Base-by-base conservation (phyloP, 1,140 invertebrate species). In the Euglossa dilemma region DNA sequence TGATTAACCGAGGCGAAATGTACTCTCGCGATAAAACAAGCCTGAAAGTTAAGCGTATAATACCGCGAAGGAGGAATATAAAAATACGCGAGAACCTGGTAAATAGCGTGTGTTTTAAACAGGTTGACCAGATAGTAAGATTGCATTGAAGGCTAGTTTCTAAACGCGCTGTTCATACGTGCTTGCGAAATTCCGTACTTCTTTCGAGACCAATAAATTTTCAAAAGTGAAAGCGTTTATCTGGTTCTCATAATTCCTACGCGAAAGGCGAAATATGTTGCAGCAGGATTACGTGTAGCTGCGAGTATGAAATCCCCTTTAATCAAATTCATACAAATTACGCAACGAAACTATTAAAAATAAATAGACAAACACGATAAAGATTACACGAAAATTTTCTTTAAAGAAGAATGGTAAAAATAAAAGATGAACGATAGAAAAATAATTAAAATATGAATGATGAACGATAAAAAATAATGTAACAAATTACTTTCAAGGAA, bases 151-250 rank as follows among this genome's bases (percentile, higher is more conserved):
- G 59, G n/a, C 43, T 59, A 59, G 56, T 74, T 74, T 74, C 56
- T 59, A 71, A 71, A 71, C 56, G 36, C 12, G 43, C 11, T 12
- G 64, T 54, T 54, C 50, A 20, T 71, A 20, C 25, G 50, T 56
- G 18, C 12, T 70, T 71, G 20, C 28, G 69, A 71, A 71, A 71
- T 54, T 71, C 16, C 54, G 71, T 73, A 74, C 43, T 74, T 74
- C 7, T 47, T 74, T 59, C 56, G 16, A 47, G 18, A 47, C 72
- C 45, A 20, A 74, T 74, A 61, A 25, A 20, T 23, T 47, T 74
- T 47, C n/a, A 61, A 74, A 74, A 74, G 72, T 74, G 72, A 74
- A 74, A 74, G 72, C 52, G 69, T 71, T 71, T 36, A 71, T 23
- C 16, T 70, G 47, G 47, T 52, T 47, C 56, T 54, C 25, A 7